Percentiles rank a stretch among this genome's conserved stretches.
phyloP scores from a whole-genome alignment of 2,888 invertebrate genomes.

The Choristoneura rosaceana region DNA sequence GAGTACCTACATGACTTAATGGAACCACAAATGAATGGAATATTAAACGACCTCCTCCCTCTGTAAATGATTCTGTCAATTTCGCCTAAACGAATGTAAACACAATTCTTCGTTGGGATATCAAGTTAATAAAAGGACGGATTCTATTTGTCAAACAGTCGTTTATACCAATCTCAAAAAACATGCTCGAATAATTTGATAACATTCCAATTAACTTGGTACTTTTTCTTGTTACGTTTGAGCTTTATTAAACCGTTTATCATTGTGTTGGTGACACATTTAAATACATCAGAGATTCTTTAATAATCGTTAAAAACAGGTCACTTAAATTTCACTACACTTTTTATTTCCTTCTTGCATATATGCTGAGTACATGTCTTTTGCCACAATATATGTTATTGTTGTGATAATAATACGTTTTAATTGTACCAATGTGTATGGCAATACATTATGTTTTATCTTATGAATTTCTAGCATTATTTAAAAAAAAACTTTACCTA shows the following conservation, averaged over 20 bases:
- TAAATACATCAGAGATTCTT: not conserved
- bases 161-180: constrained; percentile 7
- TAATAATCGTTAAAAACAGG: no score
- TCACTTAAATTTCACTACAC: no score
- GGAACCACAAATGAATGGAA: constrained; percentile 46
- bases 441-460: no score
- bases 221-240: not conserved
- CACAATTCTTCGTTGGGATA: constrained; percentile 52
- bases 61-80: constrained; percentile 59
- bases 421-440: no score
- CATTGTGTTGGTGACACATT: not conserved
- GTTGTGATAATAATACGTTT: no score
- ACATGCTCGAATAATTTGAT: constrained; percentile 3
- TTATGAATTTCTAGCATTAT: no score
- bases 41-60: constrained; percentile 53
- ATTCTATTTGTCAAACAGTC: constrained; percentile 23
- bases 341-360: no score
- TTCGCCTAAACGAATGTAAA: constrained; percentile 58
- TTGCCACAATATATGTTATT: no score
- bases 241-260: not conserved
- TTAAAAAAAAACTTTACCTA: no score
- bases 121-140: constrained; percentile 51
- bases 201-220: not conserved
- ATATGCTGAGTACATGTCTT: no score
- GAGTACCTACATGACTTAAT: constrained; percentile 43